A percentile compares a stretch with the other conserved stretches of the same genome.
phyloP scores from a whole-genome alignment of 2,113 vertebrate genomes.

The Mus spicilegus region DNA sequence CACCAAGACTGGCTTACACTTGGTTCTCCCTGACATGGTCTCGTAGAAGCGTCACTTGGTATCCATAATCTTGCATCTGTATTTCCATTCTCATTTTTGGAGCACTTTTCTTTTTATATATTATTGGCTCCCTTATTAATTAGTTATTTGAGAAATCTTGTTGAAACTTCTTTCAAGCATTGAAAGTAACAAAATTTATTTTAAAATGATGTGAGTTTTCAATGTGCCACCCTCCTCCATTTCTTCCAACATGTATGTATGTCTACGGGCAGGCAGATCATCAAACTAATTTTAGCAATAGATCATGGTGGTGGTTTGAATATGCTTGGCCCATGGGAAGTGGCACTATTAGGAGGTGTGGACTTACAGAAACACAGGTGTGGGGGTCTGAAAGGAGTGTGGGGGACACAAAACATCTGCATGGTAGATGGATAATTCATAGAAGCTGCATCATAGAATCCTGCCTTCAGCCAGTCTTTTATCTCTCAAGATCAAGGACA shows the following conservation, averaged over 20 bases:
- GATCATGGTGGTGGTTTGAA: not conserved
- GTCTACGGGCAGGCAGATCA: not conserved
- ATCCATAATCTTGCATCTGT: not conserved
- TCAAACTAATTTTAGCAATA: constrained; percentile 3
- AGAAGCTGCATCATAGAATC: not conserved
- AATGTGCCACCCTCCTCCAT: not conserved
- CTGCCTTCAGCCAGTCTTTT: not conserved
- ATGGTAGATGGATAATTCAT: not conserved
- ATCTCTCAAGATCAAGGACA: not conserved
- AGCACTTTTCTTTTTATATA: not conserved
- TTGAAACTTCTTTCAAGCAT: constrained; percentile 23
- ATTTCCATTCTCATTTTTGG: not conserved
- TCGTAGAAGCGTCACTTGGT: not conserved
- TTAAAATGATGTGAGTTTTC: not conserved
- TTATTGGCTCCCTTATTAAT: not conserved
- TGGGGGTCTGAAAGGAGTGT: not conserved
- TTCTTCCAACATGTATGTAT: not conserved
- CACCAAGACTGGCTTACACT: not conserved
- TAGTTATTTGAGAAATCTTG: constrained; percentile 29
- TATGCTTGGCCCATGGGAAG: no score
- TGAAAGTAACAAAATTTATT: not conserved
- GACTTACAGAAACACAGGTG: not conserved
- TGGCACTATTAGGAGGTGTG: no score
- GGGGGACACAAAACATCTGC: no score
- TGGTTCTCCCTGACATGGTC: not conserved